These are phyloP conservation scores for Amblyraja radiata DNA, from an alignment of 2,797 vertebrate genomes.

Conservation along the genomic window DNA sequence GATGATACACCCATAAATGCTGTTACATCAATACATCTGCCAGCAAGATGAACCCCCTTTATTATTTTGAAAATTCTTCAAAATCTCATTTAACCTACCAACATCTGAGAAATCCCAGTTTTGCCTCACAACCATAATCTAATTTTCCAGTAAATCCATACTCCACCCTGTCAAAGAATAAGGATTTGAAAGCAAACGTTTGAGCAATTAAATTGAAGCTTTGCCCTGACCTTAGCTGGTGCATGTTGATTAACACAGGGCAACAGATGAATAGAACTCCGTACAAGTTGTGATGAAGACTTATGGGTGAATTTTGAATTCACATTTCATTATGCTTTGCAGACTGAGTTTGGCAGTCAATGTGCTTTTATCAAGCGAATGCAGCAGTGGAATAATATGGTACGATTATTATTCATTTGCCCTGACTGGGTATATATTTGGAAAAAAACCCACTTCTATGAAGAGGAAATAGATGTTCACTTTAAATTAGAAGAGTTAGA, in stretches of 20 bases:
- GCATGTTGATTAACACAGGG: not conserved
- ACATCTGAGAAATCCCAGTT: too few species aligned
- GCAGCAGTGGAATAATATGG: not conserved
- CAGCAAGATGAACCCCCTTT: too few species aligned
- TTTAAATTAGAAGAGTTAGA: not conserved
- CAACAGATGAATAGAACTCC: not conserved
- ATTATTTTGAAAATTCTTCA: too few species aligned
- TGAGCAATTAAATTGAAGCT: not conserved
- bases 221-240: not conserved
- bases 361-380: not conserved
- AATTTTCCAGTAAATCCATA: too few species aligned
- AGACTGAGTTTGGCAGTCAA: not conserved
- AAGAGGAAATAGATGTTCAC: constrained; percentile 22
- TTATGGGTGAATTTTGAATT: not conserved
- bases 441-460: not conserved
- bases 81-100: too few species aligned
- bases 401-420: constrained; percentile 1
- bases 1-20: too few species aligned
- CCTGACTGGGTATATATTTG: not conserved
- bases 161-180: too few species aligned
- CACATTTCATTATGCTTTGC: not conserved
- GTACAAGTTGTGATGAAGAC: not conserved
- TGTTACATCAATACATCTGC: too few species aligned
- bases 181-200: not conserved
- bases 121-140: too few species aligned